phyloP scores from a whole-genome alignment of 2,888 invertebrate species.

The Chrysomela aeneicollis region DNA sequence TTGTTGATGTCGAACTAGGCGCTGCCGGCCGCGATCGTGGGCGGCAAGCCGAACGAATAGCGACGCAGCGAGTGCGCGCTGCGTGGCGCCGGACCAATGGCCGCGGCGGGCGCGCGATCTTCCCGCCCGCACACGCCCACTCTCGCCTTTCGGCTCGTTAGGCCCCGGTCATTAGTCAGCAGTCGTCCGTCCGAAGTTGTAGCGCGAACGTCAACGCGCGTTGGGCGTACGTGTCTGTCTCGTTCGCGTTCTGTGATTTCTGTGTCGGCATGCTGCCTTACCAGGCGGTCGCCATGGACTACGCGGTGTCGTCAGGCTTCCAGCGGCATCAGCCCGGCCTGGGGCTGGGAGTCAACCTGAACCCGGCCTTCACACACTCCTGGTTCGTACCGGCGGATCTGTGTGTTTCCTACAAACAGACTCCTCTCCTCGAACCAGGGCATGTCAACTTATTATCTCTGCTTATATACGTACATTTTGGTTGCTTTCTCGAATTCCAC shows the following conservation, averaged over 20 bases:
- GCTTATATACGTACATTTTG: constrained; percentile 38
- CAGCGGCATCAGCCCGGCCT: constrained; percentile 57
- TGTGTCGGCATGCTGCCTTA: constrained; percentile 77
- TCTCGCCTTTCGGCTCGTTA: constrained; percentile 45
- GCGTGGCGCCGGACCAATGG: constrained; percentile 60
- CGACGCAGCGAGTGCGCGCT: constrained; percentile 54
- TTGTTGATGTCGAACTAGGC: constrained; percentile 57
- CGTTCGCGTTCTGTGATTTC: constrained; percentile 31
- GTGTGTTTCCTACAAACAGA: constrained; percentile 86
- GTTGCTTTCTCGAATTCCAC: constrained; percentile 5
- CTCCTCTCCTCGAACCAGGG: constrained; percentile 90
- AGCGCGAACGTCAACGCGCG: constrained; percentile 22
- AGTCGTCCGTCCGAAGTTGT: constrained; percentile 27
- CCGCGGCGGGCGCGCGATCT: constrained; percentile 49
- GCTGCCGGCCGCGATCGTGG: constrained; percentile 53
- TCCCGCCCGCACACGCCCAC: constrained; percentile 56
- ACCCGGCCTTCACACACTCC: constrained; percentile 89
- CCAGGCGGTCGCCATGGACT: constrained; percentile 89
- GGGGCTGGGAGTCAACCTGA: constrained; percentile 68
- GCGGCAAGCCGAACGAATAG: constrained; percentile 57
- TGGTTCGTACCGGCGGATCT: constrained; percentile 95
- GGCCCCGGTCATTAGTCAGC: constrained; percentile 55
- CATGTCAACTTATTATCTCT: constrained; percentile 73
- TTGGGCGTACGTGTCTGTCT: constrained; percentile 11
- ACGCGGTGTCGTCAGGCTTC: constrained; percentile 67